Evolutionary conservation across 2,888 invertebrate genomes (phyloP).

Genomic region (Globia sparganii): DNA sequence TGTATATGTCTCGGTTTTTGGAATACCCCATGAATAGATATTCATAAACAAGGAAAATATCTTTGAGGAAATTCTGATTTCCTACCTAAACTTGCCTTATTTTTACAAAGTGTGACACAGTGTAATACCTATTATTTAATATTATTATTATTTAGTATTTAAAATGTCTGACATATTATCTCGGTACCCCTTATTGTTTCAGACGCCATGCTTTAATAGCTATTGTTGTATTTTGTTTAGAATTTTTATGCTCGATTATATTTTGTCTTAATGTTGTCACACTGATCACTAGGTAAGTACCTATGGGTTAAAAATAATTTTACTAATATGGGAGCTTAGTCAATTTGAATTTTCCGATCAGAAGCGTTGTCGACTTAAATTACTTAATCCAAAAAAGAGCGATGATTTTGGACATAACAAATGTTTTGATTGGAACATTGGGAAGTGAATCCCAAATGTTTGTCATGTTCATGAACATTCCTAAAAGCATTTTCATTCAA

Average conservation of each 20-base stretch:
- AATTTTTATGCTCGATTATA: constrained; percentile 32
- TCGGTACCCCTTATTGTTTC: too few relatives aligned
- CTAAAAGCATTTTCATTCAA: constrained; percentile 40
- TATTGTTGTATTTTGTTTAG: constrained; percentile 14
- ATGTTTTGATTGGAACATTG: constrained; percentile 30
- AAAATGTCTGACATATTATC: too few relatives aligned
- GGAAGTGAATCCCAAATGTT: constrained; percentile 14
- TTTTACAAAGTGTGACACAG: background rate
- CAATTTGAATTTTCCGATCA: too few relatives aligned
- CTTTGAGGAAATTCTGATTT: constrained; percentile 1
- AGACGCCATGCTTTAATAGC: constrained; percentile 11
- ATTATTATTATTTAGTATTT: too few relatives aligned
- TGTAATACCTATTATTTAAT: too few relatives aligned
- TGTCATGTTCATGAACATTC: constrained; percentile 20
- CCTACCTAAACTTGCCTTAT: background rate
- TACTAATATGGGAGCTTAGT: background rate
- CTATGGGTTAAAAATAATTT: background rate
- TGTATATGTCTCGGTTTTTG: constrained; percentile 1
- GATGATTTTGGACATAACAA: background rate
- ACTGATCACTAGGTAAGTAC: background rate
- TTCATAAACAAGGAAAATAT: constrained; percentile 20
- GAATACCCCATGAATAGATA: constrained; percentile 8
- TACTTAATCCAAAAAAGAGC: background rate
- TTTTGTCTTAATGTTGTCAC: constrained; percentile 19
- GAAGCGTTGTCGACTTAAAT: background rate